Conservation (phyloP, 2,113 vertebrate genomes). For the Anthoscopus minutus region DNA sequence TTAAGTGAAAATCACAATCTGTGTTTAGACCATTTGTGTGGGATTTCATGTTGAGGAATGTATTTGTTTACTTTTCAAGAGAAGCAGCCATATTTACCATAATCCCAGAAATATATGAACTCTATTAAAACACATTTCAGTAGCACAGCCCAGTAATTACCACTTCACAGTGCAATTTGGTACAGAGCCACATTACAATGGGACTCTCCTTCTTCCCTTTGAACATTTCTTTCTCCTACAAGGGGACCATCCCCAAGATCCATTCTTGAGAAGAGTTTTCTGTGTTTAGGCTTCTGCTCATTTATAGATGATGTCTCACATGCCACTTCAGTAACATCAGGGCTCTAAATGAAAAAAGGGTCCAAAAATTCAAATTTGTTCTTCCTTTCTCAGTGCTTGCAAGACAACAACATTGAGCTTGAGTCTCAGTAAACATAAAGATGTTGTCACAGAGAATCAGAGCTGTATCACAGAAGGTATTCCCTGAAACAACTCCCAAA, state of each 20-base stretch:
- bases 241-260: neutral
- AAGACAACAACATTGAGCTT: neutral
- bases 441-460: neutral
- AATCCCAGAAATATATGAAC: conserved; percentile 1
- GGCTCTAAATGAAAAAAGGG: neutral
- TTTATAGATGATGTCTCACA: neutral
- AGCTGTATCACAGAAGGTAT: neutral
- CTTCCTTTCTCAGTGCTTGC: neutral
- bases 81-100: neutral
- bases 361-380: neutral
- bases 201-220: neutral
- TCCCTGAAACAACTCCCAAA: neutral
- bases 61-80: neutral
- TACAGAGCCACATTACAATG: neutral
- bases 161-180: neutral
- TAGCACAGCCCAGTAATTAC: neutral
- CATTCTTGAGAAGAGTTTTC: neutral
- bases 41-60: conserved; percentile 43
- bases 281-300: neutral
- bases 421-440: neutral
- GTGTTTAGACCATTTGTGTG: conserved; percentile 45
- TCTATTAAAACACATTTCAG: neutral
- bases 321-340: neutral
- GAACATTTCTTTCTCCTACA: neutral
- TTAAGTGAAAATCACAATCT: conserved; percentile 25